Evolutionary conservation across 2,888 invertebrate genomes (phyloP).

Genomic region (Melieria omissa): DNA sequence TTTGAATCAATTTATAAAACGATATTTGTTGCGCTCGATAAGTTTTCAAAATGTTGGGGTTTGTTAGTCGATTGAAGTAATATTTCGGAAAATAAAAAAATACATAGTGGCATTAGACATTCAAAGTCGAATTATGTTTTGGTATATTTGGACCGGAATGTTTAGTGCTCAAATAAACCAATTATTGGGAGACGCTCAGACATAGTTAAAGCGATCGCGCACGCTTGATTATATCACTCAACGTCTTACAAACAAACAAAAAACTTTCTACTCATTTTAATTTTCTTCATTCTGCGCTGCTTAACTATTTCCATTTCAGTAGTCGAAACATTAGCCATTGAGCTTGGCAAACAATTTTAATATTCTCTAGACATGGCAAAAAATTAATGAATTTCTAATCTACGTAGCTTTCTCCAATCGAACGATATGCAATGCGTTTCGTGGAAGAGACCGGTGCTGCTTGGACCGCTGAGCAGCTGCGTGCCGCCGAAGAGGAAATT

Average conservation of each 20-base stretch:
- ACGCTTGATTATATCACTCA: slow-evolving; percentile 66
- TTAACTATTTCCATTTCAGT: background rate
- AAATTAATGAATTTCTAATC: background rate
- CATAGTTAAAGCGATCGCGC: slow-evolving; percentile 61
- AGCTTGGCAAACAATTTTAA: background rate
- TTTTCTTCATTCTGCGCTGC: background rate
- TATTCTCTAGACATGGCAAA: background rate
- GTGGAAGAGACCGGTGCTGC: slow-evolving; percentile 84
- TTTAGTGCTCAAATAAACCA: slow-evolving; percentile 40
- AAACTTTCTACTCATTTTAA: background rate
- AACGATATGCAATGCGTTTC: slow-evolving; percentile 93
- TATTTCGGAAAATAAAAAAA: background rate
- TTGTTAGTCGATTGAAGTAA: background rate
- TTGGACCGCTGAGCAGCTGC: slow-evolving; percentile 87
- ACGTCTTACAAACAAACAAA: slow-evolving; percentile 54
- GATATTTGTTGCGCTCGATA: background rate
- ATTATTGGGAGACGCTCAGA: slow-evolving; percentile 58
- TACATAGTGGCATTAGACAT: slow-evolving; percentile 24
- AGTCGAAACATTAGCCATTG: background rate
- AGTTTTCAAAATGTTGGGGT: background rate
- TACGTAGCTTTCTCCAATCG: slow-evolving; percentile 87
- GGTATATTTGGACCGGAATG: slow-evolving; percentile 16
- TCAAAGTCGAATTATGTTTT: slow-evolving; percentile 11
- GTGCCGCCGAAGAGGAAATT: slow-evolving; percentile 88
- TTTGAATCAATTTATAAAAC: background rate